A percentile compares a stretch with the other conserved stretches of the same genome.
phyloP scores from a whole-genome alignment of 2,113 vertebrate species.

The Cyprinodon tularosa region DNA sequence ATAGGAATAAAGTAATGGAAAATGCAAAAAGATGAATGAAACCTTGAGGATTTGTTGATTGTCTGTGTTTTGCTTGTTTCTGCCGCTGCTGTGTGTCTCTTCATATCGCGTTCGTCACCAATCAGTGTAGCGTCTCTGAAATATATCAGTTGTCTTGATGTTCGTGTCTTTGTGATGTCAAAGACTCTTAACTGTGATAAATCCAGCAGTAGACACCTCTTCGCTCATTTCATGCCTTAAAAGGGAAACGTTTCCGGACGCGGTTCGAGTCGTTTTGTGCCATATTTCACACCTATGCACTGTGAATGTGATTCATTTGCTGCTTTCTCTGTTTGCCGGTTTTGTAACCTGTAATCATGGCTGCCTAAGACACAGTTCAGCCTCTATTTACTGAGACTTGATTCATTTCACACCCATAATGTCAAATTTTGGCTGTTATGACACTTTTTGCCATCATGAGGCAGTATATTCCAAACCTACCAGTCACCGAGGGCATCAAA shows the following conservation, averaged over 20 bases:
- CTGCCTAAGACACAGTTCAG: background rate
- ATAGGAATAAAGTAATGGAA: background rate
- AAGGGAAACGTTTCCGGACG: conserved; percentile 4
- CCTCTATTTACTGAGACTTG: background rate
- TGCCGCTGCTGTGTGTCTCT: conserved; percentile 1
- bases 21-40: background rate
- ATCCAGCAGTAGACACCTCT: conserved; percentile 48
- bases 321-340: background rate
- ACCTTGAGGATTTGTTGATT: background rate
- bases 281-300: conserved; percentile 59
- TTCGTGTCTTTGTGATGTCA: conserved; percentile 22
- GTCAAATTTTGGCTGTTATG: background rate
- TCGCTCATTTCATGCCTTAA: conserved; percentile 65
- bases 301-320: conserved; percentile 44
- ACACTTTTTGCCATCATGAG: background rate
- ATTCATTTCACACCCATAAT: background rate
- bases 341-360: background rate
- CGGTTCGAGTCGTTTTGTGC: conserved; percentile 25
- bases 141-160: conserved; percentile 1
- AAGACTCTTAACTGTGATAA: conserved; percentile 27
- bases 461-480: background rate
- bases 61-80: background rate
- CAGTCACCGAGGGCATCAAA: background rate
- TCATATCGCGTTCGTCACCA: conserved; percentile 48
- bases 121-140: conserved; percentile 40